Evolutionary conservation across 1,140 invertebrate genomes (phyloP).

Genomic region (Temnothorax nylanderi): DNA sequence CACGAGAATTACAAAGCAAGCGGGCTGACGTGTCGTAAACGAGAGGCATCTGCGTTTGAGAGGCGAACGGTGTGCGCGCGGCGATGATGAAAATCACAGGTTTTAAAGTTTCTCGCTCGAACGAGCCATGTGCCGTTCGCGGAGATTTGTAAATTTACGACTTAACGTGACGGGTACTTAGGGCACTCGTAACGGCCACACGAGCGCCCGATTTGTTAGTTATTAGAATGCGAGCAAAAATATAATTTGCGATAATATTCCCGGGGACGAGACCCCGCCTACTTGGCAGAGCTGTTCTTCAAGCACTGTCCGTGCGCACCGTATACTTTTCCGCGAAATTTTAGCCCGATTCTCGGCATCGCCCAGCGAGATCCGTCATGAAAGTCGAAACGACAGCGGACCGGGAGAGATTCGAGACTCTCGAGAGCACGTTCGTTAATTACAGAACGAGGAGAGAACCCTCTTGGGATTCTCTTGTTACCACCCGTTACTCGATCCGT

Average conservation of each 20-base stretch:
- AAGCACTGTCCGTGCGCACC: neutral
- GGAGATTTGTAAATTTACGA: constrained; percentile 57
- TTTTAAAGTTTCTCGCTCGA: constrained; percentile 52
- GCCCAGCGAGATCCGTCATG: constrained; percentile 47
- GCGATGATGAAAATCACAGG: constrained; percentile 55
- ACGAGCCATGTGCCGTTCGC: constrained; percentile 12
- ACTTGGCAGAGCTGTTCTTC: neutral
- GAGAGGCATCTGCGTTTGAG: constrained; percentile 51
- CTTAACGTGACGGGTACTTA: constrained; percentile 40
- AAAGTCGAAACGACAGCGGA: constrained; percentile 52
- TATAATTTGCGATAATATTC: constrained; percentile 51
- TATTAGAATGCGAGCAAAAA: constrained; percentile 46
- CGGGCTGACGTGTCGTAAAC: constrained; percentile 55
- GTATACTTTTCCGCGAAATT: constrained; percentile 53
- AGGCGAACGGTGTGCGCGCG: constrained; percentile 9
- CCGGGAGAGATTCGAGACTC: constrained; percentile 39
- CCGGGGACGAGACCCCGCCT: constrained; percentile 8
- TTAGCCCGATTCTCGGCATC: constrained; percentile 45
- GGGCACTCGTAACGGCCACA: constrained; percentile 39
- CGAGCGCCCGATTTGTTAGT: constrained; percentile 44
- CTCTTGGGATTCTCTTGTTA: constrained; percentile 56
- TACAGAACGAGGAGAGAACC: constrained; percentile 37
- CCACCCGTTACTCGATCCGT: constrained; percentile 48
- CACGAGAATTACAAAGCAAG: constrained; percentile 50
- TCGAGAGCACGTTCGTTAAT: constrained; percentile 50